Evolutionary conservation across 2,797 vertebrate species (phyloP), one percentile per base, ranked within the genome.

Genomic region (Siniperca scherzeri): DNA sequence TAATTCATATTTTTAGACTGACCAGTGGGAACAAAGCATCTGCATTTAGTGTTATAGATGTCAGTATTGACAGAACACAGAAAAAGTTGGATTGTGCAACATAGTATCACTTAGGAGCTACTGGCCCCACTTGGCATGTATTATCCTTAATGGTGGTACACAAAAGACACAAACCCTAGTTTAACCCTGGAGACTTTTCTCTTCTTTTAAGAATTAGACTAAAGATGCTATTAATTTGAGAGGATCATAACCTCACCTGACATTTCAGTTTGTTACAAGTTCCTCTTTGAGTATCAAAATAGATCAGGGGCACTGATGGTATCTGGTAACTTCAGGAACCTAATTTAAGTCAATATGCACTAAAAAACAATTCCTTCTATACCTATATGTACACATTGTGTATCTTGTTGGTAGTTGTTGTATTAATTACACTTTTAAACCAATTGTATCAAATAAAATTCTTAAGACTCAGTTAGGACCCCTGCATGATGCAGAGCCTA

Each of bases 401-500:
- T 70, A 48, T 25, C 13, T 44, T 36, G 11, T 25, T 50, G 1
- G 25, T 10, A 6, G 40, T 14, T 73, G 33, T 48, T 19, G 7
- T 62, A 4, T 14, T 21, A 36, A 36, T 36, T 21, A 21, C 5
- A 27, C 52, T 50, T 72, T 52, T 30, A 17, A 2, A 55, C 38
- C 46, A 36, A 21, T 6, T 48, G 22, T 19, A 40, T 2, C 4
- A 7, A 0, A 22, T 5, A 21, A 21, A 4, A 11, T 3, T 36
- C 21, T 12, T 16, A 8, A n/a, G 12, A 52, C 75, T 25, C 33
- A 36, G 12, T 8, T 2, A 22, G 70, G 33, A 38, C 9, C 36
- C 17, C 57, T 75, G 12, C 16, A 11, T 12, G 52, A 8, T 1
- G 13, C 38, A 7, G 53, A 50, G 60, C 96, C 94, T 95, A 99